Evolutionary conservation across 2,113 vertebrate genomes (phyloP).

Genomic region (Agapornis roseicollis): DNA sequence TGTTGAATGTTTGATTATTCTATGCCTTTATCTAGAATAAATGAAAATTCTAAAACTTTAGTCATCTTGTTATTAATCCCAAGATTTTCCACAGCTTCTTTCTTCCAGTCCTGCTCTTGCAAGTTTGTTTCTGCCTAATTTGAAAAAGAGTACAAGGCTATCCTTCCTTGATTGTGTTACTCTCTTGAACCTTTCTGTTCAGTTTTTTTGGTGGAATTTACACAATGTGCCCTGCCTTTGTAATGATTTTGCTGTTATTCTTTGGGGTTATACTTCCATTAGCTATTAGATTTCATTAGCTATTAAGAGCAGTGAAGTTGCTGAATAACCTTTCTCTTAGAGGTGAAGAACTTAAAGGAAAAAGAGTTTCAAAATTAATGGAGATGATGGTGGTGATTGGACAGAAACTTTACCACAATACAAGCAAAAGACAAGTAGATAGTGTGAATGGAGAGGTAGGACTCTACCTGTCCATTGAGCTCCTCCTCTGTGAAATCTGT

Average conservation of each 20-base stretch:
- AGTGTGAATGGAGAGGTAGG: not conserved
- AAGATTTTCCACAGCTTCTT: not conserved
- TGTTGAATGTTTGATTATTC: not conserved
- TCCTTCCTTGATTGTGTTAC: not conserved
- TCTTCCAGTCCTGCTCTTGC: not conserved
- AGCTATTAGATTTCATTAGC: not conserved
- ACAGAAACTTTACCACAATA: accelerated
- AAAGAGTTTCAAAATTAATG: not conserved
- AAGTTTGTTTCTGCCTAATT: not conserved
- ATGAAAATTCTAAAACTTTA: not conserved
- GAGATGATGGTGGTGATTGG: not conserved
- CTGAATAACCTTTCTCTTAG: not conserved
- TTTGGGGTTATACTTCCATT: not conserved
- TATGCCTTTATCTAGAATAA: not conserved
- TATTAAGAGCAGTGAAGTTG: not conserved
- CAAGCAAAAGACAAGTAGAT: not conserved
- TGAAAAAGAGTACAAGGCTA: not conserved
- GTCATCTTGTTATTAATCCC: not conserved
- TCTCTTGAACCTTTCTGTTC: not conserved
- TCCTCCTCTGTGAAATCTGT: not conserved
- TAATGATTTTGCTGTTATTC: not conserved
- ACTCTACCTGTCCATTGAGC: not conserved
- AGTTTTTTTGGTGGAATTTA: not conserved
- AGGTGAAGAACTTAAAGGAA: not conserved
- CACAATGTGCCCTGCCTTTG: not conserved